These are phyloP conservation scores for Corydoras maculifer DNA, from an alignment of 2,113 vertebrate genomes.

Conservation along the genomic window DNA sequence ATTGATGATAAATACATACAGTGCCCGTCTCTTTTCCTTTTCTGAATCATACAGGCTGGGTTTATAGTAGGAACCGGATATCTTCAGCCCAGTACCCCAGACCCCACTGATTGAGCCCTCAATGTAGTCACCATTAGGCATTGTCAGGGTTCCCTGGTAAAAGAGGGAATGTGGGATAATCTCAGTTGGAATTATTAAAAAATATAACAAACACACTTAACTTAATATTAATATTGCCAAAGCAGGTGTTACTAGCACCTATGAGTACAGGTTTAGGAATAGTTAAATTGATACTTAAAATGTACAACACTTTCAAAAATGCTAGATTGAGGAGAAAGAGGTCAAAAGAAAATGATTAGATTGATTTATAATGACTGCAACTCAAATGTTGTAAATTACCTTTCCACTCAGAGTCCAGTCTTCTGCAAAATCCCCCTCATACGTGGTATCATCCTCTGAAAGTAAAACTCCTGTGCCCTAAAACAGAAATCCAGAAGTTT, in stretches of 20 bases:
- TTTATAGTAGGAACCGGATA: conserved; percentile 89
- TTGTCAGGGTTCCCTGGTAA: conserved; percentile 79
- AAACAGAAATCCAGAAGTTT: not conserved
- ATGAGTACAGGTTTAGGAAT: no score
- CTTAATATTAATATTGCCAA: no score
- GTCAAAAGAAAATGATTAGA: no score
- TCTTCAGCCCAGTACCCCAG: conserved; percentile 93
- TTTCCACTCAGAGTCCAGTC: conserved; percentile 95
- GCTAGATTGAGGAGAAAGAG: no score
- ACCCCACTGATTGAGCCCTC: conserved; percentile 90
- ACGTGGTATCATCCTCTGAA: conserved; percentile 92
- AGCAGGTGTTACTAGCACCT: no score
- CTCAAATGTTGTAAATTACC: conserved; percentile 56
- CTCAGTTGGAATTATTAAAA: not conserved
- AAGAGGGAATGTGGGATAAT: not conserved
- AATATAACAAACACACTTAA: no score
- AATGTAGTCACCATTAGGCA: conserved; percentile 90
- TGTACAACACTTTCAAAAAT: no score
- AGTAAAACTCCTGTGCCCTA: conserved; percentile 87
- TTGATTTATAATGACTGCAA: no score
- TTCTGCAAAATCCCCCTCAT: conserved; percentile 93
- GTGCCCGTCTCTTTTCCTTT: conserved; percentile 73
- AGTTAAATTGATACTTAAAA: no score
- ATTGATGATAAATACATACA: conserved; percentile 65
- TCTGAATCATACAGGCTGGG: conserved; percentile 85